phyloP scores from a whole-genome alignment of 2,113 vertebrate genomes.

The Craseonycteris thonglongyai region DNA sequence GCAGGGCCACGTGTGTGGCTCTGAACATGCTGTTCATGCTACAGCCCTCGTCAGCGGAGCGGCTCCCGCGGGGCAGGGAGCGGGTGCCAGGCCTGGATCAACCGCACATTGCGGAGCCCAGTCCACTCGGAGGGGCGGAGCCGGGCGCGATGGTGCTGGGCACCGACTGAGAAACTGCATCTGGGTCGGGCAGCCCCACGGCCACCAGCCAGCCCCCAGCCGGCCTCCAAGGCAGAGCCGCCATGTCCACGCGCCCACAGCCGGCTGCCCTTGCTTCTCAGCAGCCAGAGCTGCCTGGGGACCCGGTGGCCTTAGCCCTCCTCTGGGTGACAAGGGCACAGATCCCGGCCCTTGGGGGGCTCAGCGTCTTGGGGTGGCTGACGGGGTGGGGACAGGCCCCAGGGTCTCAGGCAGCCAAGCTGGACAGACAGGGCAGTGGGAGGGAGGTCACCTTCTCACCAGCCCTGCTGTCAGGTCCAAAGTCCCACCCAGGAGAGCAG shows the following conservation, averaged over 20 bases:
- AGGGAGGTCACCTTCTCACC: neutral
- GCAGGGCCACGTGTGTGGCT: conserved; percentile 11
- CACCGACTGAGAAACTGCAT: neutral
- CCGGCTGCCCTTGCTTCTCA: neutral
- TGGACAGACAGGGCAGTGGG: neutral
- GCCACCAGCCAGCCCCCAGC: neutral
- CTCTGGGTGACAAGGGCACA: neutral
- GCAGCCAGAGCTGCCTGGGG: neutral
- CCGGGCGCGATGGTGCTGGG: neutral
- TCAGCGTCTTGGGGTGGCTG: neutral
- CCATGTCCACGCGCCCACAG: no score
- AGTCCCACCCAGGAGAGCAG: conserved; percentile 38
- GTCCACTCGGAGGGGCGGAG: no score
- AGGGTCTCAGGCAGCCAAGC: neutral
- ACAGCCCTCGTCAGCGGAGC: conserved; percentile 40
- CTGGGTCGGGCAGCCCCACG: neutral
- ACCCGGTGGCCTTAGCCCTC: neutral
- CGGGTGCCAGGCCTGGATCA: conserved; percentile 47
- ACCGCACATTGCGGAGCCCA: conserved; percentile 7
- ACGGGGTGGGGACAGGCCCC: neutral
- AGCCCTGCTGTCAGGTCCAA: conserved; percentile 58
- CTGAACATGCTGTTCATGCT: conserved; percentile 47
- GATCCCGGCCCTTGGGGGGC: neutral
- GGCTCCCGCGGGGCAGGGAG: conserved; percentile 47
- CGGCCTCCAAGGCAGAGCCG: neutral